phyloP scores from a whole-genome alignment of 2,113 vertebrate genomes.

The Noturus placidus region DNA sequence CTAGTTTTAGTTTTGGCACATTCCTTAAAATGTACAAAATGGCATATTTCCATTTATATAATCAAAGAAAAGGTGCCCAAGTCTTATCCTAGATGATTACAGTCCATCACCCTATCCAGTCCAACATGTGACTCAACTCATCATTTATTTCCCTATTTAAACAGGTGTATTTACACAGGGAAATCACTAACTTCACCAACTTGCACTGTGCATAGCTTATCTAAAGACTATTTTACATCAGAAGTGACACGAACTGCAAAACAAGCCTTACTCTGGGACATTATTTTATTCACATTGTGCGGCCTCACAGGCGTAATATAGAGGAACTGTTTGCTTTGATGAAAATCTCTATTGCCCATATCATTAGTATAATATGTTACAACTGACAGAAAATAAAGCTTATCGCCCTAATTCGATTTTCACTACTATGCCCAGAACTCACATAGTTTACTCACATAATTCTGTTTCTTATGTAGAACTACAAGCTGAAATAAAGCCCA shows the following conservation, averaged over 20 bases:
- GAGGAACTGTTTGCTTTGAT: neutral
- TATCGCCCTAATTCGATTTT: neutral
- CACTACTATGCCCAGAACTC: neutral
- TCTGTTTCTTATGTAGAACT: neutral
- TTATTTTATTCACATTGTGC: too few relatives aligned
- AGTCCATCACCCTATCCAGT: neutral
- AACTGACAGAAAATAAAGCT: neutral
- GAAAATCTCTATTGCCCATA: neutral
- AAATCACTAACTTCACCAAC: neutral
- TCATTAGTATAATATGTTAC: neutral
- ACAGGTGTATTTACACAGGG: neutral
- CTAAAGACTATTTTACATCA: neutral
- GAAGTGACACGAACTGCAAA: neutral
- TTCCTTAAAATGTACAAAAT: conserved; percentile 3
- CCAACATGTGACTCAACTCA: neutral
- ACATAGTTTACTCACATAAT: neutral
- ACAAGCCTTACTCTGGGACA: neutral
- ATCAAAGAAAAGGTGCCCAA: neutral
- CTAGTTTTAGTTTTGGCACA: neutral
- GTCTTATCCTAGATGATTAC: neutral
- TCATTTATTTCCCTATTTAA: neutral
- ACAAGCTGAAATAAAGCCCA: neutral
- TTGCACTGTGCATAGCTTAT: neutral
- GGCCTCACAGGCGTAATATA: neutral
- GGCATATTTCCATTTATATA: neutral